A percentile compares a stretch with the other conserved stretches of the same genome.
phyloP scores from a whole-genome alignment of 2,888 invertebrate genomes.

The Cactoblastis cactorum region DNA sequence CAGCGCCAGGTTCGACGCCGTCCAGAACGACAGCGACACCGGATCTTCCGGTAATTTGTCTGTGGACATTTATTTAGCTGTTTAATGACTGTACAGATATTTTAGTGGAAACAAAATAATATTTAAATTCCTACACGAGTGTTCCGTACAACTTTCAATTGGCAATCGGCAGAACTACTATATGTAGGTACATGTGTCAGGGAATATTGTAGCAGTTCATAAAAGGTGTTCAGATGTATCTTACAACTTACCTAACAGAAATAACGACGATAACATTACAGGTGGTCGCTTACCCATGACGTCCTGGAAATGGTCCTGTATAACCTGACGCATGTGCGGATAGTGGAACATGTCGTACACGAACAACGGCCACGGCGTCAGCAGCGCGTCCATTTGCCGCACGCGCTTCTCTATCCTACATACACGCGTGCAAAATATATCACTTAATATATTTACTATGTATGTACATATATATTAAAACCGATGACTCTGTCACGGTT shows the following conservation, averaged over 20 bases:
- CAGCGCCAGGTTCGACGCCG: constrained; percentile 65
- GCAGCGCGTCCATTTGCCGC: constrained; percentile 53
- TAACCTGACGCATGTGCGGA: constrained; percentile 43
- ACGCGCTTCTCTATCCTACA: constrained; percentile 31
- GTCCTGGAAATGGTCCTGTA: constrained; percentile 45
- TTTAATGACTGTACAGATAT: not conserved
- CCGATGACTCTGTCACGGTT: no score
- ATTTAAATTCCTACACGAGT: no score
- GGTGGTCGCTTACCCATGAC: constrained; percentile 34
- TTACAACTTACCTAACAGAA: no score
- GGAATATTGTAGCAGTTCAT: no score
- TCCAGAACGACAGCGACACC: constrained; percentile 71
- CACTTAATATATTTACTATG: no score
- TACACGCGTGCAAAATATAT: no score
- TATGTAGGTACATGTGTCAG: no score
- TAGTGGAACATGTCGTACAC: constrained; percentile 63
- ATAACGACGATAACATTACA: not conserved
- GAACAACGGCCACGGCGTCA: constrained; percentile 68
- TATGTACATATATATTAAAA: no score
- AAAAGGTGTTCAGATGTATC: no score
- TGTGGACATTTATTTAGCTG: constrained; percentile 16
- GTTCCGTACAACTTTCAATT: no score
- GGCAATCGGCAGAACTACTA: no score
- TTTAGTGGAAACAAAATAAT: no score
- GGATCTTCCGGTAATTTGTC: constrained; percentile 55